A percentile compares a stretch with the other conserved stretches of the same genome.
These are phyloP conservation scores for Pseudomyrmex gracilis DNA, from an alignment of 1,140 invertebrate species.

Conservation along the genomic window DNA sequence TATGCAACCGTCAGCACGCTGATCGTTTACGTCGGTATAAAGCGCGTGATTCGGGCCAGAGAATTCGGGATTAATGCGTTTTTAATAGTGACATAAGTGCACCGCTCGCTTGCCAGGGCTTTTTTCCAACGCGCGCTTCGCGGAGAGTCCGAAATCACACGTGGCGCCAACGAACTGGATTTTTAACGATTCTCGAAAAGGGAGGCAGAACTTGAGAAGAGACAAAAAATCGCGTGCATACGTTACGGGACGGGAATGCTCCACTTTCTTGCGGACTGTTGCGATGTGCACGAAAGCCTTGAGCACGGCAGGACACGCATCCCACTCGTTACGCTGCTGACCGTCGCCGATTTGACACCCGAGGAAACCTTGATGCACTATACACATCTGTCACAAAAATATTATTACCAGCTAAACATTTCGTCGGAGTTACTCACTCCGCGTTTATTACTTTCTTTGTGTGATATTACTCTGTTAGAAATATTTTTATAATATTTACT, in stretches of 20 bases:
- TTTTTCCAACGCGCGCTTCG: slow-evolving; percentile 46
- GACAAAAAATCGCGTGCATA: slow-evolving; percentile 68
- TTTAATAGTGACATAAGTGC: slow-evolving; percentile 81
- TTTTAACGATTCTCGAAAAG: slow-evolving; percentile 62
- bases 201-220: neutral
- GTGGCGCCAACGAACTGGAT: slow-evolving; percentile 37
- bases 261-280: slow-evolving; percentile 58
- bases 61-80: slow-evolving; percentile 79
- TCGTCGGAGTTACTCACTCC: neutral
- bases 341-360: slow-evolving; percentile 44
- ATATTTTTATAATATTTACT: too few species aligned
- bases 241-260: slow-evolving; percentile 60
- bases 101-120: slow-evolving; percentile 56
- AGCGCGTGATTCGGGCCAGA: slow-evolving; percentile 55
- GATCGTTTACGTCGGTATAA: slow-evolving; percentile 61
- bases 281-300: slow-evolving; percentile 65
- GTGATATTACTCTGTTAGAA: neutral
- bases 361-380: slow-evolving; percentile 36
- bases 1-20: slow-evolving; percentile 43
- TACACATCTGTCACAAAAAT: neutral
- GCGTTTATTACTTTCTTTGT: neutral
- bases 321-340: slow-evolving; percentile 23
- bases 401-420: neutral
- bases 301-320: slow-evolving; percentile 39
- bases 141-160: slow-evolving; percentile 58